phyloP scores from a whole-genome alignment of 1,140 invertebrate species.

The Bombyx mori region ASM3026992v2 NC_085109.1:5239501-5240000 shows the following conservation, averaged over 20 bases:
- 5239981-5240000: constrained; percentile 29
- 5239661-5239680: constrained; percentile 55
- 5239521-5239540: too few species aligned
- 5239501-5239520: too few species aligned
- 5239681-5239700: constrained; percentile 58
- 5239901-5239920: constrained; percentile 56
- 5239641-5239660: constrained; percentile 30
- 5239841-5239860: constrained; percentile 25
- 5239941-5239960: constrained; percentile 54
- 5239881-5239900: constrained; percentile 62
- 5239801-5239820: constrained; percentile 29
- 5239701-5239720: constrained; percentile 55
- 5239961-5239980: constrained; percentile 56
- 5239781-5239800: constrained; percentile 14
- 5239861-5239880: constrained; percentile 46
- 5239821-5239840: constrained; percentile 26
- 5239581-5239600: too few species aligned
- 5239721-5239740: constrained; percentile 60
- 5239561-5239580: too few species aligned
- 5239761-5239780: constrained; percentile 32
- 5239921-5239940: constrained; percentile 72
- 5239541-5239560: too few species aligned
- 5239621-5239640: constrained; percentile 34
- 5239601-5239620: constrained; percentile 7
- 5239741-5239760: constrained; percentile 36